Evolutionary conservation across 2,888 invertebrate species (phyloP).

Genomic region (Plebejus argus): DNA sequence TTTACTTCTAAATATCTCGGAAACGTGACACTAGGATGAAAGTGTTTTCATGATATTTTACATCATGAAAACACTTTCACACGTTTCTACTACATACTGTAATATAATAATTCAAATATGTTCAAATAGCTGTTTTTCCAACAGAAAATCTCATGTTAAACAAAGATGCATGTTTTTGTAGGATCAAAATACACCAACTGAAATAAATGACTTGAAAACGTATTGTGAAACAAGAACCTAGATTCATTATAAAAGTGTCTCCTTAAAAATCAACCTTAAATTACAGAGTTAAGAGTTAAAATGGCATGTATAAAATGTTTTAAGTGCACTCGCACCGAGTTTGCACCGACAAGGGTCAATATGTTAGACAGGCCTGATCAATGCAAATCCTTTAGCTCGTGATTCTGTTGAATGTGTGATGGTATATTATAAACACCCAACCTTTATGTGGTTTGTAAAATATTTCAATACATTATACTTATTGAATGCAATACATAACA

Average conservation of each 20-base stretch:
- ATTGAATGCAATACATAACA: no score
- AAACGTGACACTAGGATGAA: no score
- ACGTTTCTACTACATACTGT: neutral
- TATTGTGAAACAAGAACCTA: neutral
- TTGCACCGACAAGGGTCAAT: conserved; percentile 53
- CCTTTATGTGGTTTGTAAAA: neutral
- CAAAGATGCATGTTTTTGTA: neutral
- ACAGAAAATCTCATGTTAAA: neutral
- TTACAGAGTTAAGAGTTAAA: neutral
- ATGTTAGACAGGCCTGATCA: conserved; percentile 28
- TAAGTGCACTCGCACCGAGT: conserved; percentile 53
- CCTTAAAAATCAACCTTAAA: conserved; percentile 34
- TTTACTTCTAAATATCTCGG: no score
- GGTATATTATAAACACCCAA: neutral
- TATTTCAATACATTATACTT: neutral
- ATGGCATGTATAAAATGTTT: conserved; percentile 6
- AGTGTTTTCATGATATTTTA: no score
- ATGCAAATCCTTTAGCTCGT: conserved; percentile 28
- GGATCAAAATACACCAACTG: neutral
- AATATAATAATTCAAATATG: neutral
- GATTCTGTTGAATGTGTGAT: neutral
- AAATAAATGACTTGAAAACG: neutral
- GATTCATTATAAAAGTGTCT: neutral
- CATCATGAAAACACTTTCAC: neutral
- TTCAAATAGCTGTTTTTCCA: neutral